phyloP scores from a whole-genome alignment of 2,113 vertebrate species.

The Poicephalus gulielmi region DNA sequence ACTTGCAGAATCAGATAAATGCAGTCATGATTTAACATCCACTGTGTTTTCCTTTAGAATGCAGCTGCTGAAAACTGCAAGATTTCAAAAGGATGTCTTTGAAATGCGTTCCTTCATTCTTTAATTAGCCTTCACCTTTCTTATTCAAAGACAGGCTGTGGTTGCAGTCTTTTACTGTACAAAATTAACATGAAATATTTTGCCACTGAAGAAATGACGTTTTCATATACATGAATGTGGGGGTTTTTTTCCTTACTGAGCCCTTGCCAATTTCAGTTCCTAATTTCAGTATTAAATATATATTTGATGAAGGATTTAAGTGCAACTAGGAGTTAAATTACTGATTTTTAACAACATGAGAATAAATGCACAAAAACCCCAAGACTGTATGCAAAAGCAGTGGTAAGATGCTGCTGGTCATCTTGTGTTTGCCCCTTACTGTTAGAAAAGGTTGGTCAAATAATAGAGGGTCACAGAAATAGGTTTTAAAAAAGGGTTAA shows the following conservation, averaged over 20 bases:
- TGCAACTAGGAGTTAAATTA: not conserved
- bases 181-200: not conserved
- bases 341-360: not conserved
- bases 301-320: not conserved
- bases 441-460: not conserved
- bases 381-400: not conserved
- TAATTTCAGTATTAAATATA: not conserved
- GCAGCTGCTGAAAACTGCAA: not conserved
- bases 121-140: slow-evolving; percentile 9
- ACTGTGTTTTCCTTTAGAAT: not conserved
- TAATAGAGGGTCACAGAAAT: not conserved
- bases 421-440: not conserved
- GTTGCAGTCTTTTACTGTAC: not conserved
- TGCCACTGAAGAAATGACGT: slow-evolving; percentile 4
- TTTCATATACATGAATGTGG: not conserved
- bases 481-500: not conserved
- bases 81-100: not conserved
- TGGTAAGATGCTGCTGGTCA: not conserved
- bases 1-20: not conserved
- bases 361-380: not conserved
- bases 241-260: not conserved
- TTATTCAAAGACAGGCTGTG: not conserved
- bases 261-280: slow-evolving; percentile 20
- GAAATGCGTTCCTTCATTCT: not conserved
- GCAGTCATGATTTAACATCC: not conserved